Conservation (phyloP, 2,888 invertebrate genomes). For the Aproaerema taeniolella region DNA sequence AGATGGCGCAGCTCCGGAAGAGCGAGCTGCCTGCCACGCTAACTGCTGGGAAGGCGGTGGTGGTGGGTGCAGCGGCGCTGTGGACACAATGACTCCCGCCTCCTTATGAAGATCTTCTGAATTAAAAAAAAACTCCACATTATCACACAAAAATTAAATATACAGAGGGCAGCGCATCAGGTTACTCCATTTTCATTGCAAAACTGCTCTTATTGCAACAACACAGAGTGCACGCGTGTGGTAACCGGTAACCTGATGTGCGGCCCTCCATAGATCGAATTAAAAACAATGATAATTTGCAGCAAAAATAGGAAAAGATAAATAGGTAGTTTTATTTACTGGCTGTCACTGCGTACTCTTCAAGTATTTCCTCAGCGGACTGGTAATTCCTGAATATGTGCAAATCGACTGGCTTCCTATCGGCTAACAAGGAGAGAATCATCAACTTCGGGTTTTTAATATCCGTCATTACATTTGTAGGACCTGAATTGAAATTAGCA, state of each 20-base stretch:
- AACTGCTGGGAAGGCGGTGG: conserved; percentile 66
- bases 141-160: no score
- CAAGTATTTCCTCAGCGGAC: conserved; percentile 84
- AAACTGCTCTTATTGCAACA: no score
- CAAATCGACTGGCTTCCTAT: conserved; percentile 94
- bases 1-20: conserved; percentile 98
- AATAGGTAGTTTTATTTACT: no score
- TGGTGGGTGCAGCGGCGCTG: conserved; percentile 47
- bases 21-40: conserved; percentile 96
- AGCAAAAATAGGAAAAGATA: no score
- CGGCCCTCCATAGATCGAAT: no score
- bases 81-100: conserved; percentile 40
- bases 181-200: no score
- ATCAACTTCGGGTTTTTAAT: conserved; percentile 89
- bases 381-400: conserved; percentile 96
- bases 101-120: conserved; percentile 44
- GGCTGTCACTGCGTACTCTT: conserved; percentile 73
- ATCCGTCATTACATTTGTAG: conserved; percentile 91
- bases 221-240: no score
- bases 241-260: no score
- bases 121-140: no score
- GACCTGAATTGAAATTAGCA: conserved; percentile 71
- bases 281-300: no score
- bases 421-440: conserved; percentile 93
- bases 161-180: no score